Conservation (phyloP, 2,888 invertebrate species). For the Macropis europaea region DNA sequence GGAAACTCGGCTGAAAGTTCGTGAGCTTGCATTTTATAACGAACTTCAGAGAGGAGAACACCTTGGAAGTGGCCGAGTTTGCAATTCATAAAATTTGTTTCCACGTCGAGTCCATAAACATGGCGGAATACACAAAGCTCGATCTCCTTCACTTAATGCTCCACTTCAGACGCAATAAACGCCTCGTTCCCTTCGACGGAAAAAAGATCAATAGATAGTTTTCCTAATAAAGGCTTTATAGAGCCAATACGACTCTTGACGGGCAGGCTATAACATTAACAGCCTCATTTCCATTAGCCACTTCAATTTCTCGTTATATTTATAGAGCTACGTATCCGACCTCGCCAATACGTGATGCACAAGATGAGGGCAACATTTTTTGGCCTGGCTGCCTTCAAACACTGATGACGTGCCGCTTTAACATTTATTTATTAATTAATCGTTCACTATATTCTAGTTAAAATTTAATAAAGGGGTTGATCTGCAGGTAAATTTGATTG, state of each 20-base stretch:
- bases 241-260: not conserved
- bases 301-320: not conserved
- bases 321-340: not conserved
- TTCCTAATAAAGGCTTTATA: slow-evolving; percentile 19
- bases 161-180: slow-evolving; percentile 29
- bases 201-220: slow-evolving; percentile 15
- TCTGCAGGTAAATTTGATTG: too few relatives aligned
- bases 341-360: not conserved
- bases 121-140: slow-evolving; percentile 9
- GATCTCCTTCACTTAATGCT: slow-evolving; percentile 43
- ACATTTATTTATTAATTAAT: too few relatives aligned
- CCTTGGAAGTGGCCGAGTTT: not conserved
- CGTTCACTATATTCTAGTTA: too few relatives aligned
- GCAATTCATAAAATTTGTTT: slow-evolving; percentile 16
- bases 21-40: not conserved
- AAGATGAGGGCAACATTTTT: too few relatives aligned
- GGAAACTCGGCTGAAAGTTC: not conserved
- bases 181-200: slow-evolving; percentile 1
- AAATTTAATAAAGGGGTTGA: too few relatives aligned
- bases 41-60: not conserved
- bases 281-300: too few relatives aligned
- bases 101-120: slow-evolving; percentile 4
- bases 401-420: too few relatives aligned
- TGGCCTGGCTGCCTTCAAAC: too few relatives aligned
- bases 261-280: slow-evolving; percentile 7